Evolutionary conservation across 2,113 vertebrate genomes (phyloP).

Genomic region (Thamnophis sirtalis): DNA sequence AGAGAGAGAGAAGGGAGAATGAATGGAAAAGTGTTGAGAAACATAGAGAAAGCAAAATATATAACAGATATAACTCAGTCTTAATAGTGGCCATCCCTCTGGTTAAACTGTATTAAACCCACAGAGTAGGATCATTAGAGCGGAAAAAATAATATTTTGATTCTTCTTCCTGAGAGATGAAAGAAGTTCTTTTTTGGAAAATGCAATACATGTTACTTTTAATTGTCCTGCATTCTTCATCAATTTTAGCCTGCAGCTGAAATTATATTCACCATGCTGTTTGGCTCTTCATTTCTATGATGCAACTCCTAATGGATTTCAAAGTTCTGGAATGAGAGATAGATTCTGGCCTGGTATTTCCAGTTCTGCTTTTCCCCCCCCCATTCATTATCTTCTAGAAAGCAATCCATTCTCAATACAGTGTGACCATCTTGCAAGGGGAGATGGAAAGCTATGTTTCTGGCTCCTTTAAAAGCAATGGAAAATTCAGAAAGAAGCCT

Average conservation of each 20-base stretch:
- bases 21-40: slow-evolving; percentile 43
- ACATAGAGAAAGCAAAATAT: slow-evolving; percentile 36
- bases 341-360: slow-evolving; percentile 20
- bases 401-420: background rate
- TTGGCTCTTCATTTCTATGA: slow-evolving; percentile 30
- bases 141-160: slow-evolving; percentile 1
- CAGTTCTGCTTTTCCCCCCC: background rate
- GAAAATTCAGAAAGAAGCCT: slow-evolving; percentile 57
- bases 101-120: slow-evolving; percentile 30
- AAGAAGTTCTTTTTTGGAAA: background rate
- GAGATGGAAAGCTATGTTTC: slow-evolving; percentile 52
- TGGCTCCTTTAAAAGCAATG: slow-evolving; percentile 54
- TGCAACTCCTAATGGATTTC: slow-evolving; percentile 45
- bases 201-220: background rate
- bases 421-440: slow-evolving; percentile 50
- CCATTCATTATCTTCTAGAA: slow-evolving; percentile 34
- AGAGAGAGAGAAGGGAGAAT: slow-evolving; percentile 32
- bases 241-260: slow-evolving; percentile 13
- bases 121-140: slow-evolving; percentile 16
- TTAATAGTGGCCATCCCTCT: slow-evolving; percentile 28
- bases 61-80: slow-evolving; percentile 39
- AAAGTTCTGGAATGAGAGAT: slow-evolving; percentile 43
- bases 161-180: background rate
- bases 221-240: slow-evolving; percentile 16
- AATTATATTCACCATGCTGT: slow-evolving; percentile 33